Evolutionary conservation across 2,113 vertebrate species (phyloP), one percentile per base, ranked within the genome.

Genomic region (Mustelus asterias): DNA sequence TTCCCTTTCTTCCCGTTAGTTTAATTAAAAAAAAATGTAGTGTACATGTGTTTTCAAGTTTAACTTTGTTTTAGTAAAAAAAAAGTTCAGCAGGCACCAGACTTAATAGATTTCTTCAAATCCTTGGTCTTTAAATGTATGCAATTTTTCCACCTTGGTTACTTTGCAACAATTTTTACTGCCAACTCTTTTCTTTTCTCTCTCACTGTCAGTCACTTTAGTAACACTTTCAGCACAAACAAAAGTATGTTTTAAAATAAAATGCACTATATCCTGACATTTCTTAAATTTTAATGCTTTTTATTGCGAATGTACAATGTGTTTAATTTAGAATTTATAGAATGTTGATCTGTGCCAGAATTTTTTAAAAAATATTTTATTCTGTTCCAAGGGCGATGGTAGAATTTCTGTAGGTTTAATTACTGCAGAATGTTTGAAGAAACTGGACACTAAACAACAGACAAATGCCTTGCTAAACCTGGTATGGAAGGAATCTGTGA

Each of bases 401-500:
- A 97, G 98, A 95, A 98, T 99, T 96, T 99, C 99, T 0, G 97
- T 98, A 78, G 98, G 98, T 67, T 98, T 98, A 83, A 98, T 99
- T 96, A 98, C 98, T 0, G 99, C 99, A 96, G 98, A 99, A 96
- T 99, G 99, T 96, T 98, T 99, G 63, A 98, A 98, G 97, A 99
- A 99, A 96, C 95, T 99, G 97, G 99, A 99, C 96, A 98, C 98
- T 0, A 99, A 99, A 96, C 98, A 98, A 96, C 99, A 99, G 97
- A 99, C 99, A 3, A 99, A 98, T 54, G 98, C 99, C 4, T 97
- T 99, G 1, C 96, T 99, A 83, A 98, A 98, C 96, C 98, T 99
- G 98, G 99, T 99, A 86, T 99, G 99, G 99, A 98, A 99, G 96
- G 99, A 99, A 96, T 98, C 99, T 0, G 99, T 99, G 96, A 98